Base-by-base conservation (phyloP, 2,888 invertebrate species). In the Teinopalpus imperialis region DNA sequence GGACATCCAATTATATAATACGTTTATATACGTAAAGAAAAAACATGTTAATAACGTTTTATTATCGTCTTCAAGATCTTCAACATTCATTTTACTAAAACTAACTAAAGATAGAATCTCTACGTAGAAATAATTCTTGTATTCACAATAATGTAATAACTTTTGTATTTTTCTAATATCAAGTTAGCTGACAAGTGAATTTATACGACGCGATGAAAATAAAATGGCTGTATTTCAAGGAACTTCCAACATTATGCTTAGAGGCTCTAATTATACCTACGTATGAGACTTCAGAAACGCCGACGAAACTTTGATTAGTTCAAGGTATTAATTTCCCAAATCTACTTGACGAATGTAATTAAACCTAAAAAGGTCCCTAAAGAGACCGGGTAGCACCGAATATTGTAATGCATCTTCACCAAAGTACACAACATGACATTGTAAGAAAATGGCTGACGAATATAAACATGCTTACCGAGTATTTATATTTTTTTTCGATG, bases 251-350 rank as follows among this genome's bases (percentile, higher is more conserved):
- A 50, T 50, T 42, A 54, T 51, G 41, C 39, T 49, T 37, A 40
- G 48, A 54, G 40, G 51, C 47, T 47, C 51, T 52, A 46, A 53
- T 57, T 55, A 54, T 45, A 56, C 50, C 48, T 56, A 56, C 51
- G 53, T 52, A 57, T 48, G 54, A 50, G 62, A 65, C 59, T 61
- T 56, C 59, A 59, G 64, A 61, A 65, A 70, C 67, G 65, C 66
- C 56, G 63, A 68, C 69, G 65, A 61, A 74, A 79, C 74, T 79
- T 79, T 74, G 76, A 75, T 78, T 79, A 77, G 74, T 79, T 75
- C 62, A 61, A 63, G 72, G 69, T 74, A 76, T 77, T 74, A 72
- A 77, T 75, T 74, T 72, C 63, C 66, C 62, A 61, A 66, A 64
- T 63, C 63, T 67, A 68, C 66, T 74, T 54, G 53, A 53, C 50